phyloP scores from a whole-genome alignment of 1,140 invertebrate species.

The Trachelipus rathkii region DNA sequence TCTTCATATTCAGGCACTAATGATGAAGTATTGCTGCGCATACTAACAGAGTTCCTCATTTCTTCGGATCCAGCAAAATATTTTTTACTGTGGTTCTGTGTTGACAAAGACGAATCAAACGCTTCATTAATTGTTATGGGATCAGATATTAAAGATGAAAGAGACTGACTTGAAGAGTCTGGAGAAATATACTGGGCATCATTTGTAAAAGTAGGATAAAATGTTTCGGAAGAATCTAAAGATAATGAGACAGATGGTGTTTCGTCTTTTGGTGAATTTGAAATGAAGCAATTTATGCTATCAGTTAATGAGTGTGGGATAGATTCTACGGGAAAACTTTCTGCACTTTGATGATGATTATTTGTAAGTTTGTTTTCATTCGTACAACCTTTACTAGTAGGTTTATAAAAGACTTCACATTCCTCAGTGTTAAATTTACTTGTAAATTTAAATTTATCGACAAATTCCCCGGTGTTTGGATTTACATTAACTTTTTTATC shows the following conservation, averaged over 20 bases:
- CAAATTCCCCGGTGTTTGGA: no score
- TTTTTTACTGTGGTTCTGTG: slow-evolving; percentile 7
- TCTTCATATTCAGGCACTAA: slow-evolving; percentile 31
- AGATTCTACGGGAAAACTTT: neutral
- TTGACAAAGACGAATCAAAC: slow-evolving; percentile 10
- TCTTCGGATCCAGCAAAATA: neutral
- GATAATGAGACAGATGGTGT: neutral
- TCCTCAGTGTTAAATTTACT: no score
- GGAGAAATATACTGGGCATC: slow-evolving; percentile 31
- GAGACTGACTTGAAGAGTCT: slow-evolving; percentile 33
- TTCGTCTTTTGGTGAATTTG: neutral
- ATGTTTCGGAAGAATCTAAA: slow-evolving; percentile 3
- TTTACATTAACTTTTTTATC: no score
- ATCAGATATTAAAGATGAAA: slow-evolving; percentile 38
- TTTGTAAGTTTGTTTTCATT: neutral
- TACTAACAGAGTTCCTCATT: neutral
- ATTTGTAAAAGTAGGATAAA: slow-evolving; percentile 19
- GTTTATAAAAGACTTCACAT: no score
- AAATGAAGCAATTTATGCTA: neutral
- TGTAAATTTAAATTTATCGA: no score
- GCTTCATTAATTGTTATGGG: slow-evolving; percentile 27
- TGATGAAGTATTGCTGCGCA: neutral
- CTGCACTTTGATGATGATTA: neutral
- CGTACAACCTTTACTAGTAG: no score
- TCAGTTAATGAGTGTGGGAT: neutral